These are phyloP conservation scores for Polydrusus tereticollis DNA, from an alignment of 2,888 invertebrate genomes.

Conservation along the genomic window DNA sequence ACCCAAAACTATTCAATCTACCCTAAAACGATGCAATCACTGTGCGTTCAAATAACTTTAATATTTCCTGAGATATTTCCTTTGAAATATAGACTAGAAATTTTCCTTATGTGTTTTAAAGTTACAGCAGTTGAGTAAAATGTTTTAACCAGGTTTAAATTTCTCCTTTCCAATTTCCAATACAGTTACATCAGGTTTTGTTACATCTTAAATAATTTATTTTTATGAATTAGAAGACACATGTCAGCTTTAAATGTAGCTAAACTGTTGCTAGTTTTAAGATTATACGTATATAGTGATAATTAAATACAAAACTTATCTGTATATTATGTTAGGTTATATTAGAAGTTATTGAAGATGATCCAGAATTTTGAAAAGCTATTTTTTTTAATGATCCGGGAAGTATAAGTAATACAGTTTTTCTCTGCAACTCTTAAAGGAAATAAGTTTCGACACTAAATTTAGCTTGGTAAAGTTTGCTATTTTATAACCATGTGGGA, in stretches of 20 bases:
- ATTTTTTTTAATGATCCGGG: not conserved
- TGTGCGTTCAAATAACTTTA: too few relatives aligned
- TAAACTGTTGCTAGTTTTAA: constrained; percentile 26
- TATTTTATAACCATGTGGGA: too few relatives aligned
- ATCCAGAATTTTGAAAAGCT: not conserved
- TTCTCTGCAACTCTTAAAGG: too few relatives aligned
- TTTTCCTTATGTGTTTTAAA: too few relatives aligned
- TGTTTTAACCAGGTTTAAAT: not conserved
- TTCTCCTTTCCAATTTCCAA: not conserved
- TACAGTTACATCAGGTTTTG: not conserved
- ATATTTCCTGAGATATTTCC: too few relatives aligned
- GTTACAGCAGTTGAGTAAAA: too few relatives aligned
- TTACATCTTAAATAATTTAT: constrained; percentile 17
- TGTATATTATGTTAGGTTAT: constrained; percentile 22
- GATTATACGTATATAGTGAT: constrained; percentile 19
- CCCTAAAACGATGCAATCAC: too few relatives aligned
- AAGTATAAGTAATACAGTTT: too few relatives aligned
- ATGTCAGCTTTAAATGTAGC: constrained; percentile 21
- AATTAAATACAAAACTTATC: constrained; percentile 9
- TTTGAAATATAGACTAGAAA: too few relatives aligned
- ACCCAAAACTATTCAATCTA: too few relatives aligned
- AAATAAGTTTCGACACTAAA: too few relatives aligned
- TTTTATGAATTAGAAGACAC: constrained; percentile 3
- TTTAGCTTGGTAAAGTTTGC: too few relatives aligned
- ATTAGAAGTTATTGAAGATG: constrained; percentile 5